Evolutionary conservation across 1,140 invertebrate genomes (phyloP).

Genomic region (Lysiphlebus fabarum): DNA sequence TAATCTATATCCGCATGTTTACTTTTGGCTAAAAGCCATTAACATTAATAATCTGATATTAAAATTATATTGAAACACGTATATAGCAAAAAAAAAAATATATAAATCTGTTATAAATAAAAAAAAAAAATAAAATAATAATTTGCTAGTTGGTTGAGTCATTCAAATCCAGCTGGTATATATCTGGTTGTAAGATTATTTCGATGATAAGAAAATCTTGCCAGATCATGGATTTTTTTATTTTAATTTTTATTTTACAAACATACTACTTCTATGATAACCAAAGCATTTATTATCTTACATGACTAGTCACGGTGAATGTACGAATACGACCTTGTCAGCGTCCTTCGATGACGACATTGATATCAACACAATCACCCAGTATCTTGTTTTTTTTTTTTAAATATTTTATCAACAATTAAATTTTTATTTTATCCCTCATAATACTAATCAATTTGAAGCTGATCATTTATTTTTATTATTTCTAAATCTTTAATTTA

Average conservation of each 20-base stretch:
- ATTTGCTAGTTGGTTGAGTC: background rate
- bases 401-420: slow-evolving; percentile 12
- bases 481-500: no score
- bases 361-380: slow-evolving; percentile 21
- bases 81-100: slow-evolving; percentile 18
- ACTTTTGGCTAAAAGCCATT: slow-evolving; percentile 12
- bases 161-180: no score
- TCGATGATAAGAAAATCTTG: slow-evolving; percentile 6
- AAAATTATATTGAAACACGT: slow-evolving; percentile 19
- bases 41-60: no score
- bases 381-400: no score
- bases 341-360: slow-evolving; percentile 29
- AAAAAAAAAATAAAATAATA: background rate
- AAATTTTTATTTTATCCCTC: background rate
- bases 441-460: background rate
- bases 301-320: slow-evolving; percentile 31
- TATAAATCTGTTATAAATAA: background rate
- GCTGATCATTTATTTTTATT: background rate
- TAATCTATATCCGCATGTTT: slow-evolving; percentile 17
- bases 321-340: slow-evolving; percentile 31
- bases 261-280: slow-evolving; percentile 4
- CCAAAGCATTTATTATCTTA: slow-evolving; percentile 23
- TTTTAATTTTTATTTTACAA: slow-evolving; percentile 2
- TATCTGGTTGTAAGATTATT: slow-evolving; percentile 4
- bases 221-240: slow-evolving; percentile 17